Percentiles rank a stretch among this genome's conserved stretches.
Conservation (phyloP, 2,113 vertebrate species). For the Heloderma charlesbogerti region DNA sequence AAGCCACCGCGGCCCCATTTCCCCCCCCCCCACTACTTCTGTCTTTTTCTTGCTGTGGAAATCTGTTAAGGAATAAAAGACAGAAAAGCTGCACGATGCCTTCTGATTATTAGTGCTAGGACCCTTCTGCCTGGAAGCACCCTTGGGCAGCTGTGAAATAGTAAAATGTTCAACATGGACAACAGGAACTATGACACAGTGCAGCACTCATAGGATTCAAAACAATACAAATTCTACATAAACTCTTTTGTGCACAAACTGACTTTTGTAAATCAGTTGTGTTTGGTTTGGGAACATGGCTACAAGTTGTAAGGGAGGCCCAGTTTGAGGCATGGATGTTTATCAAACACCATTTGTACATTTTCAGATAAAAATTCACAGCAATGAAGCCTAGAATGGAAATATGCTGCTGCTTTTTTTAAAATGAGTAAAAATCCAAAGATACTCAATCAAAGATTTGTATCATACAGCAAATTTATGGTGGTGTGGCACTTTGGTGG, state of each 20-base stretch:
- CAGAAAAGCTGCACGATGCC: too few relatives aligned
- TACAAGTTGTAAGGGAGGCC: not conserved
- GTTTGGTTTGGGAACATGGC: not conserved
- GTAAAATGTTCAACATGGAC: not conserved
- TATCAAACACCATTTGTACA: not conserved
- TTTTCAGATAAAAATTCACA: not conserved
- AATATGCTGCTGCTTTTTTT: not conserved
- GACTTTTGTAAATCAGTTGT: not conserved
- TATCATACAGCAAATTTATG: too few relatives aligned
- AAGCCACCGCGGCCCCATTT: too few relatives aligned
- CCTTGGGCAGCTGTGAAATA: not conserved
- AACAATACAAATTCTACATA: not conserved
- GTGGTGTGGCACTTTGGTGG: too few relatives aligned
- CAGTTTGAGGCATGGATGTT: not conserved
- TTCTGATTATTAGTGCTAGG: too few relatives aligned
- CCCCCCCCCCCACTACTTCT: too few relatives aligned
- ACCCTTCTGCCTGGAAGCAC: too few relatives aligned
- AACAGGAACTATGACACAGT: not conserved
- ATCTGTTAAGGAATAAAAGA: too few relatives aligned
- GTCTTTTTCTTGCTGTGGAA: too few relatives aligned
- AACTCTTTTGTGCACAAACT: not conserved
- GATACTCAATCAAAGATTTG: too few relatives aligned
- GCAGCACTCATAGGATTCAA: not conserved
- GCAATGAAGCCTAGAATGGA: not conserved
- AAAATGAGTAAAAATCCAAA: too few relatives aligned